Percentiles rank a stretch among this genome's conserved stretches.
Conservation (phyloP, 2,113 vertebrate genomes). For the Carollia perspicillata region DNA sequence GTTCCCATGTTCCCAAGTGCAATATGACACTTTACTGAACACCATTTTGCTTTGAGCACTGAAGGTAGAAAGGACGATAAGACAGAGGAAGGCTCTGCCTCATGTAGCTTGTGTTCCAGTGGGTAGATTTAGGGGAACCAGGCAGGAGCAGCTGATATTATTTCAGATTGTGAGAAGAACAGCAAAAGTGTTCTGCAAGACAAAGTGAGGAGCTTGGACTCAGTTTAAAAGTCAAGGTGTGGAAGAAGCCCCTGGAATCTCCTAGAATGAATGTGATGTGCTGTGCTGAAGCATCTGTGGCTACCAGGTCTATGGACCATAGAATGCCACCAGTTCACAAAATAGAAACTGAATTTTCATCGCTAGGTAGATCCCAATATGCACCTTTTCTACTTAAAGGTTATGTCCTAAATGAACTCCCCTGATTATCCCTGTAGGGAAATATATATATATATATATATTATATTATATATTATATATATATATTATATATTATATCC, state of each 20-base stretch:
- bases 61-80: not conserved
- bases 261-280: fast-evolving
- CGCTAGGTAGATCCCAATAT: not conserved
- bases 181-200: not conserved
- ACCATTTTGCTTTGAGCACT: not conserved
- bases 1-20: not conserved
- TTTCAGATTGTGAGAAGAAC: not conserved
- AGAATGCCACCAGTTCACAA: not conserved
- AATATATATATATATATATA: too few species aligned
- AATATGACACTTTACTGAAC: fast-evolving
- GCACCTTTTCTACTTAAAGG: conserved; percentile 2
- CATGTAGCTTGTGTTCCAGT: not conserved
- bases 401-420: not conserved
- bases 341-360: not conserved
- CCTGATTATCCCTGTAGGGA: not conserved
- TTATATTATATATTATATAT: too few species aligned
- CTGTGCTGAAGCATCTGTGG: not conserved
- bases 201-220: not conserved
- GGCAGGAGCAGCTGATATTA: not conserved
- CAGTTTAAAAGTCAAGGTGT: not conserved
- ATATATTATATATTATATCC: too few species aligned
- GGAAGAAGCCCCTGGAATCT: not conserved
- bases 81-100: not conserved
- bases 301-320: not conserved
- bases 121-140: not conserved